These are phyloP conservation scores for Caenorhabditis briggsae DNA, from an alignment of 1,140 invertebrate genomes.

Conservation along the genomic window DNA sequence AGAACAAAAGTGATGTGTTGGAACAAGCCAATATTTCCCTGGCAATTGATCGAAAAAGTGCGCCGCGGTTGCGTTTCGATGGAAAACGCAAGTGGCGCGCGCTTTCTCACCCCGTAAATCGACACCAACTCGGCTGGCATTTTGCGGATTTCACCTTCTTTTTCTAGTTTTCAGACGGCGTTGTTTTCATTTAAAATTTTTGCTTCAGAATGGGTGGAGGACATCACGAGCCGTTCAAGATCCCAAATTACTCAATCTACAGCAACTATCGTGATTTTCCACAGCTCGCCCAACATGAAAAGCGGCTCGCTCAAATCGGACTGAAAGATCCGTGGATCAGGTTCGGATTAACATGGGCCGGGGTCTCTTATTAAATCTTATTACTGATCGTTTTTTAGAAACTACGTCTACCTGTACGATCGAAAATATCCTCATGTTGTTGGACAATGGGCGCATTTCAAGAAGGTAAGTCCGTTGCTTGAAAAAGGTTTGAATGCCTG, in stretches of 20 bases:
- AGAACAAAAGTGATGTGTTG: constrained; percentile 21
- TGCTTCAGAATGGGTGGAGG: constrained; percentile 64
- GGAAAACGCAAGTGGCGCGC: background rate
- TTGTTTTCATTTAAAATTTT: background rate
- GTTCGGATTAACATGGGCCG: background rate
- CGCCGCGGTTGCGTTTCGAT: constrained; percentile 9
- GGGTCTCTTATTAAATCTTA: background rate
- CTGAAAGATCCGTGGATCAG: constrained; percentile 69
- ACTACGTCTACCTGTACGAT: constrained; percentile 66
- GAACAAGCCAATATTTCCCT: constrained; percentile 26
- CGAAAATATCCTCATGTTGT: constrained; percentile 62
- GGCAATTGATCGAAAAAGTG: constrained; percentile 38
- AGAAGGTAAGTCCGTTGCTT: constrained; percentile 42
- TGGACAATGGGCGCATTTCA: constrained; percentile 67
- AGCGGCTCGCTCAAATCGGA: constrained; percentile 64
- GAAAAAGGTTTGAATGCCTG: too few species aligned
- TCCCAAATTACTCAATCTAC: constrained; percentile 67
- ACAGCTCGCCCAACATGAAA: constrained; percentile 63
- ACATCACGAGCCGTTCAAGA: constrained; percentile 68
- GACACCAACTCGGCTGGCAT: constrained; percentile 41
- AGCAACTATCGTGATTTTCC: constrained; percentile 66
- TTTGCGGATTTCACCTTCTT: background rate
- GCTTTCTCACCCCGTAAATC: constrained; percentile 12
- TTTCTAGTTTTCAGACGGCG: background rate
- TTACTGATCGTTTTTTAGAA: constrained; percentile 38